phyloP scores from a whole-genome alignment of 2,888 invertebrate genomes.

The Cinara cedri region DNA sequence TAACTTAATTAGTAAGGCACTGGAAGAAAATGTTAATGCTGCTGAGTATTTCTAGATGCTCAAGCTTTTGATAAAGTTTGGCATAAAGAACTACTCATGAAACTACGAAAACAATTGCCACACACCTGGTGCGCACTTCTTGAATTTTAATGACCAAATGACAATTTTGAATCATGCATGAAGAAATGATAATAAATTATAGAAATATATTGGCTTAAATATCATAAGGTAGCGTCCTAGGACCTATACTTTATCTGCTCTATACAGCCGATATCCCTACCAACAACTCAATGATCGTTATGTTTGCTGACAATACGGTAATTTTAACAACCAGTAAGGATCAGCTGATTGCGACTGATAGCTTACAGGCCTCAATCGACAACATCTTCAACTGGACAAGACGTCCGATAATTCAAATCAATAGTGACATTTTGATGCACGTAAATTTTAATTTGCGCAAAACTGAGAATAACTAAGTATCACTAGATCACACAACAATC shows the following conservation, averaged over 20 bases:
- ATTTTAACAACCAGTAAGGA: not conserved
- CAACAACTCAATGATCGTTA: not conserved
- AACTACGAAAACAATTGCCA: not conserved
- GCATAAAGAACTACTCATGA: not conserved
- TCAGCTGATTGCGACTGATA: too few species aligned
- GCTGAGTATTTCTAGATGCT: not conserved
- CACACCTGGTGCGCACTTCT: not conserved
- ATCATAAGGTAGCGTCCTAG: not conserved
- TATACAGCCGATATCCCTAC: not conserved
- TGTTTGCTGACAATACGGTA: not conserved
- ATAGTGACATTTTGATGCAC: too few species aligned
- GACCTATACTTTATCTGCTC: not conserved
- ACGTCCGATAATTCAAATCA: too few species aligned
- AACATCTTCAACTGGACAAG: too few species aligned
- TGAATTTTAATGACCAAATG: not conserved
- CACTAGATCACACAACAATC: too few species aligned
- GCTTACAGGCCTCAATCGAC: too few species aligned
- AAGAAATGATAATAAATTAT: not conserved
- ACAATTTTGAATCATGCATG: not conserved
- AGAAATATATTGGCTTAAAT: not conserved
- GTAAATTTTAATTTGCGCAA: too few species aligned
- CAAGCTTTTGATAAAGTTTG: not conserved
- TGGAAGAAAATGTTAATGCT: conserved; percentile 7
- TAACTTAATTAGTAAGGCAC: conserved; percentile 2
- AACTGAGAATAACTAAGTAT: too few species aligned